Base-by-base conservation (phyloP, 2,888 invertebrate species). In the Drepana falcataria region DNA sequence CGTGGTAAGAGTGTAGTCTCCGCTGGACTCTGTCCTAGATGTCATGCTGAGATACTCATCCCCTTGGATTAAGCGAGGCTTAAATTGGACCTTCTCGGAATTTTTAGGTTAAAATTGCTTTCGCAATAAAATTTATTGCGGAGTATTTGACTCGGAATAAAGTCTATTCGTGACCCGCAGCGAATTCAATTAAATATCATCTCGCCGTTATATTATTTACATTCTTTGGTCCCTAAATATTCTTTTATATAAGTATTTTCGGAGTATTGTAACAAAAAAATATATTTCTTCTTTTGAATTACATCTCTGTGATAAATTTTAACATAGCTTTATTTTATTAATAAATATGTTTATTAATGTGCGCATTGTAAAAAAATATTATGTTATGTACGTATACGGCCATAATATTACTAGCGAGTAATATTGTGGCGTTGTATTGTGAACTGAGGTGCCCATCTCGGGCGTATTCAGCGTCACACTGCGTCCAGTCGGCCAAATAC, bases 1-100 rank as follows among this genome's bases (percentile, higher is more conserved):
- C 35, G 48, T 9, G 35, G 35, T 40, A 48, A 35, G 53, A 37
- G 9, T 61, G 61, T 60, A 65, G 58, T 63, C 61, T 56, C 54
- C 66, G 56, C 56, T 58, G 64, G 62, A 59, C 68, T 57, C 57
- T 61, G 64, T 9, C 7, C 33, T 63, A 63, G 68, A 71, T 68
- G 71, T 64, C 69, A 66, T 60, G 59, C 59, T 57, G 65, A 76
- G 84, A 86, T 83, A 83, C 72, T 77, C 80, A 86, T 85, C 85
- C 83, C 78, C 71, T 73, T 65, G 79, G 81, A 87, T 85, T 85
- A 84, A 81, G 77, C 84, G 75, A 77, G 72, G 75, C 77, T 85
- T 83, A 85, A 87, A 86, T 85, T 82, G 84, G 81, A 84, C 83
- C 80, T 84, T 81, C 85, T 81, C 71, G 79, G 83, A 84, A 85